These are phyloP conservation scores for Neria commutata DNA, from an alignment of 2,888 invertebrate species.

Conservation along the genomic window DNA sequence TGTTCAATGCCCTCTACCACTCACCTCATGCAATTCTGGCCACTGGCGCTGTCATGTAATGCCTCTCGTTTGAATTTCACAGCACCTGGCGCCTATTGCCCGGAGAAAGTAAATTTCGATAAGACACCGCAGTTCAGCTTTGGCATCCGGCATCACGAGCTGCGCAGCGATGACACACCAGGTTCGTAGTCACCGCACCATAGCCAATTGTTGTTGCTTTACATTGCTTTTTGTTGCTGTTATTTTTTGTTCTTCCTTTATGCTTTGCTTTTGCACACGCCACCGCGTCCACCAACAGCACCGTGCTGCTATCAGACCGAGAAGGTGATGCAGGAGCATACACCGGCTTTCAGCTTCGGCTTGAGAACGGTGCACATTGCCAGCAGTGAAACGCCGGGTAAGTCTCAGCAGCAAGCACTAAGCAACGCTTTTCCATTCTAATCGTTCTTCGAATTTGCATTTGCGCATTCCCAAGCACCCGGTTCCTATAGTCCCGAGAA, in stretches of 20 bases:
- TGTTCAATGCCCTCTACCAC: not conserved
- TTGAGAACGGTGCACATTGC: slow-evolving; percentile 69
- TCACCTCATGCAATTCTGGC: not conserved
- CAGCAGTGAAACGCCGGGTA: slow-evolving; percentile 63
- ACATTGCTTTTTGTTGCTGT: slow-evolving; percentile 14
- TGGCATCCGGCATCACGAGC: slow-evolving; percentile 64
- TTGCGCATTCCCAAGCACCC: slow-evolving; percentile 60
- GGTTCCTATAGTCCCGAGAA: slow-evolving; percentile 71
- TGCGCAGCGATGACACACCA: slow-evolving; percentile 51
- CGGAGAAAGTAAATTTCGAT: slow-evolving; percentile 67
- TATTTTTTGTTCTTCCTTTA: slow-evolving; percentile 14
- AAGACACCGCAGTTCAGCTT: slow-evolving; percentile 54
- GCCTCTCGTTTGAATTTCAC: slow-evolving; percentile 16
- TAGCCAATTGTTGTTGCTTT: slow-evolving; percentile 20
- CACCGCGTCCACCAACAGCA: no score
- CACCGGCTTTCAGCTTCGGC: slow-evolving; percentile 75
- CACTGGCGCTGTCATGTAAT: not conserved
- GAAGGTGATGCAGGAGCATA: slow-evolving; percentile 64
- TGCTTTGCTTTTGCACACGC: slow-evolving; percentile 22
- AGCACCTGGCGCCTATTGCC: slow-evolving; percentile 62
- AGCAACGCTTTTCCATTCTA: not conserved
- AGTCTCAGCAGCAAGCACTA: slow-evolving; percentile 49
- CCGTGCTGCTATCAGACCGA: slow-evolving; percentile 68
- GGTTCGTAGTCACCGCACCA: slow-evolving; percentile 41
- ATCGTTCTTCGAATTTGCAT: slow-evolving; percentile 4